phyloP scores from a whole-genome alignment of 2,888 invertebrate species.

The Tenthredo mesomela region DNA sequence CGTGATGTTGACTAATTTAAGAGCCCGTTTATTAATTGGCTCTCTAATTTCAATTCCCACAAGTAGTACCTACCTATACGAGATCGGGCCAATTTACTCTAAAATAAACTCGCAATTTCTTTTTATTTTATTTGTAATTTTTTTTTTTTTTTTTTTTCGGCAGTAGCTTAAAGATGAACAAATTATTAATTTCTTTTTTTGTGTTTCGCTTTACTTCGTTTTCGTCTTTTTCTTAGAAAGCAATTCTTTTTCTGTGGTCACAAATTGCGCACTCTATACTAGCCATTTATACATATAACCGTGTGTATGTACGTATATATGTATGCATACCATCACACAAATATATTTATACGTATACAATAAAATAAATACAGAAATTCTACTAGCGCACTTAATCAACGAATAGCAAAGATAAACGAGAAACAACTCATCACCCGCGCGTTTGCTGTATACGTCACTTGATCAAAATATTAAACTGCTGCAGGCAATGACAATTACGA shows the following conservation, averaged over 20 bases:
- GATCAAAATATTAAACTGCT: conserved; percentile 13
- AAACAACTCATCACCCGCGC: background rate
- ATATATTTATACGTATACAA: background rate
- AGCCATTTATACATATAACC: no score
- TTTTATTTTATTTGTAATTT: background rate
- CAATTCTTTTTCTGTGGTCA: no score
- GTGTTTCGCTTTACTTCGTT: background rate
- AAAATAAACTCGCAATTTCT: background rate
- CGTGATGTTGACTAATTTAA: background rate
- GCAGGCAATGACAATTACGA: background rate
- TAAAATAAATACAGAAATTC: background rate
- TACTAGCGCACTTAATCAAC: background rate
- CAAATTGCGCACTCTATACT: no score
- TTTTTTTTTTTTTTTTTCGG: no score
- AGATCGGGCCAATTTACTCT: background rate
- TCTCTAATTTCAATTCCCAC: conserved; percentile 1
- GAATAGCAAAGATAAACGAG: background rate
- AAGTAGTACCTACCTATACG: background rate
- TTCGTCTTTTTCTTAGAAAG: no score
- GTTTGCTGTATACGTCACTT: background rate
- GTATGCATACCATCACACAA: background rate
- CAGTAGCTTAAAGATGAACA: background rate
- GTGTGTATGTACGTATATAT: no score
- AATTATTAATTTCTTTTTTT: background rate
- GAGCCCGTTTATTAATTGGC: conserved; percentile 6